A percentile compares a stretch with the other conserved stretches of the same genome.
Conservation (phyloP, 2,113 vertebrate genomes). For the Archilochus colubris region DNA sequence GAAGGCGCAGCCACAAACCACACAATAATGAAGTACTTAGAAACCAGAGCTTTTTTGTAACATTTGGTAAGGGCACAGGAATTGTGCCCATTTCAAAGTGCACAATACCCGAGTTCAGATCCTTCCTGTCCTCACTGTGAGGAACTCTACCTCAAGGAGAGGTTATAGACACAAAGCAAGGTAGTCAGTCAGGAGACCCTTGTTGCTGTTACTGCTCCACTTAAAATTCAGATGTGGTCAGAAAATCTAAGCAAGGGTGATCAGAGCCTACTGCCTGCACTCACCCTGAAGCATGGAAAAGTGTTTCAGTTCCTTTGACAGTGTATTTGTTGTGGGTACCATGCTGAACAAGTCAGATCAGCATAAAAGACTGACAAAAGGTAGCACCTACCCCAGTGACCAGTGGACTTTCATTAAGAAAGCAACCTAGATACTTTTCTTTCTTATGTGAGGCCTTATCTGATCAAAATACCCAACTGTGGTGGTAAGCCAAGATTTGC, state of each 20-base stretch:
- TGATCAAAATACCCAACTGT: background rate
- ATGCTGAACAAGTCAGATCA: background rate
- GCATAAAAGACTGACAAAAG: background rate
- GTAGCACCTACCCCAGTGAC: background rate
- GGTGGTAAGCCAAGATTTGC: background rate
- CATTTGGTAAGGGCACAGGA: background rate
- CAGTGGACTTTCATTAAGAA: background rate
- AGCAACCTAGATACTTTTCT: rapidly evolving
- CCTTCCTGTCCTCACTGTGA: background rate
- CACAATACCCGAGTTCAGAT: background rate
- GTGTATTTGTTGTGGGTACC: rapidly evolving
- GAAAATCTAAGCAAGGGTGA: background rate
- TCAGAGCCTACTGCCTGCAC: background rate
- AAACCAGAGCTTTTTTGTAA: background rate
- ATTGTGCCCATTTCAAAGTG: background rate
- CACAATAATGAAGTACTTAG: background rate
- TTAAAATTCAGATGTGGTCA: background rate
- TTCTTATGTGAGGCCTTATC: background rate
- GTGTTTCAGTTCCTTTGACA: background rate
- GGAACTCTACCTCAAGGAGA: background rate
- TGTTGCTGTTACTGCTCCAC: background rate
- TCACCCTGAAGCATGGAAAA: background rate
- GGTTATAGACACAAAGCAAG: background rate
- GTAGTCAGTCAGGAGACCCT: too few species aligned
- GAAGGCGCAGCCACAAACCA: background rate